Conservation (phyloP, 2,888 invertebrate genomes). For the Pristionchus entomophagus region DNA sequence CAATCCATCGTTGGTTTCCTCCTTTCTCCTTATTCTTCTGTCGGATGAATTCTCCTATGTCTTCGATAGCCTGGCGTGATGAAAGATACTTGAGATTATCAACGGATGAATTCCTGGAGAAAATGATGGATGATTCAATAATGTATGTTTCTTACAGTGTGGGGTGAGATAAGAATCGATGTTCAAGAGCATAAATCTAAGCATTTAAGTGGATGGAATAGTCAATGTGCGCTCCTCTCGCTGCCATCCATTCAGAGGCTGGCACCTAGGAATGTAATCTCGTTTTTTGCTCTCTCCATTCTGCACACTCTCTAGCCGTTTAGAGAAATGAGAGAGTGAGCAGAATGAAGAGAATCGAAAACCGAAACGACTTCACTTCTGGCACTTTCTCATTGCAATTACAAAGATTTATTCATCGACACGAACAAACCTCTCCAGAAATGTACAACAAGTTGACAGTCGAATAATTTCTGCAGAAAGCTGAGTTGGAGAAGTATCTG, state of each 20-base stretch:
- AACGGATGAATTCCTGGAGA: conserved; percentile 85
- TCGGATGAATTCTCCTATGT: conserved; percentile 87
- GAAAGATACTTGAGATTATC: conserved; percentile 87
- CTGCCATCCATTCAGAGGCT: not conserved
- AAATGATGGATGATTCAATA: not conserved
- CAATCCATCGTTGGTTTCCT: conserved; percentile 16
- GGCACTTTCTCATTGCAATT: no score
- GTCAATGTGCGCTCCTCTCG: not conserved
- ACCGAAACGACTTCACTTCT: no score
- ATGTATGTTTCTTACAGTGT: conserved; percentile 81
- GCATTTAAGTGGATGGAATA: conserved; percentile 86
- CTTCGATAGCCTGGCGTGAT: conserved; percentile 82
- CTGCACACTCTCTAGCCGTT: no score
- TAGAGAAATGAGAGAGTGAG: no score
- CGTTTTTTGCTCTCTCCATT: no score
- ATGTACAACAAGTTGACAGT: conserved; percentile 33
- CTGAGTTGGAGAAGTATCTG: conserved; percentile 31
- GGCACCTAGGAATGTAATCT: not conserved
- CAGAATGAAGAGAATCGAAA: no score
- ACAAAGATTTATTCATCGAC: no score
- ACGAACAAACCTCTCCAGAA: conserved; percentile 31
- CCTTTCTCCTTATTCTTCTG: conserved; percentile 47
- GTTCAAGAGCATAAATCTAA: conserved; percentile 89
- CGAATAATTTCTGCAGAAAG: not conserved
- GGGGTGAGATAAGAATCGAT: conserved; percentile 93